phyloP scores from a whole-genome alignment of 2,113 vertebrate species.

The Laticauda laticaudata region DNA sequence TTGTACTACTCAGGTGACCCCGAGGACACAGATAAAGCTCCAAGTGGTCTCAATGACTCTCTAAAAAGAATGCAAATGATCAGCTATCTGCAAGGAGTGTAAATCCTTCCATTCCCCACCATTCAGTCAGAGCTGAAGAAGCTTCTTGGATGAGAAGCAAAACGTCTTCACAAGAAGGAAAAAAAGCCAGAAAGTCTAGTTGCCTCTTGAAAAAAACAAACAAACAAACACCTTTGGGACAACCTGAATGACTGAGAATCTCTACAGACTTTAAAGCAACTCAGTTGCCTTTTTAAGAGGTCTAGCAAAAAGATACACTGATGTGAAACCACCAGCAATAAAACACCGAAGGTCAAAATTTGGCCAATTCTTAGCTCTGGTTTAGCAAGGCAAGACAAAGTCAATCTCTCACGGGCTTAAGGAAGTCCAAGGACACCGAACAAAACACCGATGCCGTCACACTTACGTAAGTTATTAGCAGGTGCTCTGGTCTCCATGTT shows the following conservation, averaged over 20 bases:
- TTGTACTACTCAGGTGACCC: neutral
- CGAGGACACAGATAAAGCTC: neutral
- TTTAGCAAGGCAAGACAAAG: neutral
- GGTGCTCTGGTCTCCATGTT: slow-evolving; percentile 84
- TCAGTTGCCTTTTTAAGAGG: neutral
- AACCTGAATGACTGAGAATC: too few species aligned
- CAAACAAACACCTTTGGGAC: too few species aligned
- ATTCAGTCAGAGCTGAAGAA: too few species aligned
- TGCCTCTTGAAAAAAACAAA: too few species aligned
- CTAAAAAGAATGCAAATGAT: neutral
- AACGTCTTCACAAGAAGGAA: too few species aligned
- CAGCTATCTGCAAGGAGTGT: neutral
- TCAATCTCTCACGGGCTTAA: neutral
- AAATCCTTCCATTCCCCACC: too few species aligned
- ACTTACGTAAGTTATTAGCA: slow-evolving; percentile 93
- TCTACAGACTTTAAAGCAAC: neutral
- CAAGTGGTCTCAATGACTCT: neutral
- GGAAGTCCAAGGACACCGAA: neutral
- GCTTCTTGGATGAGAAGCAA: too few species aligned
- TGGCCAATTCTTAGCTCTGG: slow-evolving; percentile 1
- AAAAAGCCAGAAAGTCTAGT: too few species aligned
- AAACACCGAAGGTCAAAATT: neutral
- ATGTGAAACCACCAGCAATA: neutral
- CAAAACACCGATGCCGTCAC: neutral
- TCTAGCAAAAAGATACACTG: neutral